Conservation (phyloP, 92 coral and sea anemone genomes). For the Metridium senile region DNA sequence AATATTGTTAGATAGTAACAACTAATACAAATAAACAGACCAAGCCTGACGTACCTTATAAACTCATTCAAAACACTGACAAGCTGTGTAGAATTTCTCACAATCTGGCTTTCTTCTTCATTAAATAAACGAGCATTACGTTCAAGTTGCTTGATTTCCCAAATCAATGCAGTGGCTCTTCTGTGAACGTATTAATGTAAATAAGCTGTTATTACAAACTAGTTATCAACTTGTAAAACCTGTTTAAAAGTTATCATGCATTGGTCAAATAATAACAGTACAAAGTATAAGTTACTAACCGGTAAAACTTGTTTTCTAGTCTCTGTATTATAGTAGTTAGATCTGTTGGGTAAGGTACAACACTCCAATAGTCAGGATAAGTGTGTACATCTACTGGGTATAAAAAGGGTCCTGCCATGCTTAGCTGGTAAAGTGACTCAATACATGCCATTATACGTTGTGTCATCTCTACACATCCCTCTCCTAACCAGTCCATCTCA, state of each 20-base stretch:
- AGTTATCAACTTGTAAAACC: too few relatives aligned
- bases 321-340: slow-evolving; percentile 77
- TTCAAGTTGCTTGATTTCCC: slow-evolving; percentile 92
- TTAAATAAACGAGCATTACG: slow-evolving; percentile 92
- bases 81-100: slow-evolving; percentile 76
- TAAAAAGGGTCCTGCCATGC: slow-evolving; percentile 93
- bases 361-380: slow-evolving; percentile 97
- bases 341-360: slow-evolving; percentile 91
- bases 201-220: too few relatives aligned
- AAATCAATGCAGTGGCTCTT: slow-evolving; percentile 80
- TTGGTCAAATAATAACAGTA: too few relatives aligned
- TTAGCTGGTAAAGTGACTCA: slow-evolving; percentile 79
- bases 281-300: too few relatives aligned
- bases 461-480: slow-evolving; percentile 80
- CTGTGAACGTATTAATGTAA: slow-evolving; percentile 43
- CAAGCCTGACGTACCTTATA: slow-evolving; percentile 66
- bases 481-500: slow-evolving; percentile 89
- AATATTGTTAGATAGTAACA: too few relatives aligned
- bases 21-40: too few relatives aligned
- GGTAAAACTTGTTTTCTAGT: slow-evolving; percentile 81
- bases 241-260: too few relatives aligned
- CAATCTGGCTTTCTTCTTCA: slow-evolving; percentile 98
- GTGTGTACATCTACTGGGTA: slow-evolving; percentile 96
- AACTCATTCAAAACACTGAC: slow-evolving; percentile 68
- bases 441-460: slow-evolving; percentile 73